A percentile compares a stretch with the other conserved stretches of the same genome.
Conservation (phyloP, 2,797 vertebrate species). For the Chelon labrosus region DNA sequence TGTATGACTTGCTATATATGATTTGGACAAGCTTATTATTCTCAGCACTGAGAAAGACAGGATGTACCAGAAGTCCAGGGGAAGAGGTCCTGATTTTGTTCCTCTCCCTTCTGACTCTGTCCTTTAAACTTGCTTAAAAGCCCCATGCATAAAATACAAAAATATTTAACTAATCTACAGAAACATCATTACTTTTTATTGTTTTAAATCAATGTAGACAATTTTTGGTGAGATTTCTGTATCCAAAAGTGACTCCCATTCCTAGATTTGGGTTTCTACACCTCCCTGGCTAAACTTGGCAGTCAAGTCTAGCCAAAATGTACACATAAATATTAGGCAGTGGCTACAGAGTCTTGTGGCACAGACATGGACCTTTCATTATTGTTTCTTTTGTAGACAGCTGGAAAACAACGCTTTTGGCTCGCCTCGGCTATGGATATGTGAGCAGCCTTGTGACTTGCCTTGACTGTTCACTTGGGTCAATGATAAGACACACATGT, state of each 20-base stretch:
- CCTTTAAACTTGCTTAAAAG: not conserved
- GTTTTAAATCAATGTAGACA: too few species aligned
- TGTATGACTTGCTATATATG: slow-evolving; percentile 19
- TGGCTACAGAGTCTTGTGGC: not conserved
- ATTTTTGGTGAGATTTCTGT: too few species aligned
- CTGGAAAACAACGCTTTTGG: not conserved
- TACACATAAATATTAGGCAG: not conserved
- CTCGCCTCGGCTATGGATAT: not conserved
- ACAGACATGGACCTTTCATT: not conserved
- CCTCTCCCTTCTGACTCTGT: not conserved
- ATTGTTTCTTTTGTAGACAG: not conserved
- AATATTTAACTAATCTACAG: not conserved
- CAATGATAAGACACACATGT: slow-evolving; percentile 24
- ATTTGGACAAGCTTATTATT: slow-evolving; percentile 37
- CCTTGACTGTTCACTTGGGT: slow-evolving; percentile 15
- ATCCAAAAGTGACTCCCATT: too few species aligned
- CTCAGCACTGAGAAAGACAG: slow-evolving; percentile 40
- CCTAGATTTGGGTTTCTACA: not conserved
- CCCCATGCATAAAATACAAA: not conserved
- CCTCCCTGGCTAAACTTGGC: not conserved
- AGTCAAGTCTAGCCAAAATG: not conserved
- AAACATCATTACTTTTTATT: too few species aligned
- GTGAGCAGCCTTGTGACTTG: not conserved
- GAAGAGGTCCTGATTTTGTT: slow-evolving; percentile 34
- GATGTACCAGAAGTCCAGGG: slow-evolving; percentile 27